Evolutionary conservation across 2,113 vertebrate species (phyloP).

Genomic region (Oncorhynchus masou): DNA sequence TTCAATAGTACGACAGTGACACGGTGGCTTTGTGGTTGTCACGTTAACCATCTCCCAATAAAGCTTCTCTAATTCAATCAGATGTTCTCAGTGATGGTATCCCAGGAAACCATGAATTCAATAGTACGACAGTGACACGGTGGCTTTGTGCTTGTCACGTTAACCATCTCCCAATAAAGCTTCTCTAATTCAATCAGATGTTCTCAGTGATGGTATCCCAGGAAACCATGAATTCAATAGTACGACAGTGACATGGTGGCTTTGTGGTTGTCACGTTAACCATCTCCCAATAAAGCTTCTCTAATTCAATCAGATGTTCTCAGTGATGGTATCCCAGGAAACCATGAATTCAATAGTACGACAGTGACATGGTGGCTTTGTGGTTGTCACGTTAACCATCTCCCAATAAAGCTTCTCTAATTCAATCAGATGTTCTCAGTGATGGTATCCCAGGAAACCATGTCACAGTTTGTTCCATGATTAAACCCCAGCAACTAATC

Average conservation of each 20-base stretch:
- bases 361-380: background rate
- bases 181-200: constrained; percentile 5
- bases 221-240: background rate
- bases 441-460: background rate
- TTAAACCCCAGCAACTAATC: background rate
- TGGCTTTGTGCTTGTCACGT: background rate
- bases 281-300: background rate
- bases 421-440: constrained; percentile 4
- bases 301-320: constrained; percentile 5
- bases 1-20: background rate
- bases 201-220: background rate
- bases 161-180: background rate
- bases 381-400: background rate
- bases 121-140: background rate
- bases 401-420: constrained; percentile 1
- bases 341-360: background rate
- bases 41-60: background rate
- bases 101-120: background rate
- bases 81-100: background rate
- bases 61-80: constrained; percentile 7
- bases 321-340: background rate
- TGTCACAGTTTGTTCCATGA: background rate
- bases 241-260: background rate
- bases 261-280: background rate
- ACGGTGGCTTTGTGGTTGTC: background rate